phyloP scores from a whole-genome alignment of 2,113 vertebrate species.

The Xiphorhynchus elegans region DNA sequence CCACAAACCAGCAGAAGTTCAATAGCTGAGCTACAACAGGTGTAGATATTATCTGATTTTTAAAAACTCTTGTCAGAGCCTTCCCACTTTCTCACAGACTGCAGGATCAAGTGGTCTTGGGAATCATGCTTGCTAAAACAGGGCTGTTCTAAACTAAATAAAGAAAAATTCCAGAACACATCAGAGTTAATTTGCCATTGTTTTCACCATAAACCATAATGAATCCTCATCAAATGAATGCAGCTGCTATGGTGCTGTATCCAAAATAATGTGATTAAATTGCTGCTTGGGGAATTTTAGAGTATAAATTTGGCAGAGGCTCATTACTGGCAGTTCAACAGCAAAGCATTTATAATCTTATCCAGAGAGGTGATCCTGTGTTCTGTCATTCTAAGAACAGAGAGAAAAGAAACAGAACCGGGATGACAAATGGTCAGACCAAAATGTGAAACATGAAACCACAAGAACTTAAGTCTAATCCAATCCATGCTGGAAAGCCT shows the following conservation, averaged over 20 bases:
- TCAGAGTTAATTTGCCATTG: constrained; percentile 56
- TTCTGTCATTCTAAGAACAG: constrained; percentile 45
- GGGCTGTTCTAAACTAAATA: not conserved
- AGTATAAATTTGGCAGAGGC: constrained; percentile 55
- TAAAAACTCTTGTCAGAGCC: not conserved
- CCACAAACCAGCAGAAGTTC: not conserved
- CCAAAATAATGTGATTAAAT: constrained; percentile 66
- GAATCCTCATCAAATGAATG: constrained; percentile 52
- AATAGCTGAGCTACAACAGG: constrained; percentile 27
- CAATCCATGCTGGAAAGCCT: constrained; percentile 12
- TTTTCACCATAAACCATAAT: constrained; percentile 48
- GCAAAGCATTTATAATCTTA: constrained; percentile 14
- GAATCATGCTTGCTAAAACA: not conserved
- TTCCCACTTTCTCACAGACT: constrained; percentile 30
- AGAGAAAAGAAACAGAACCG: constrained; percentile 50
- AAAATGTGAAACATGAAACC: constrained; percentile 59
- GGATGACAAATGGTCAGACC: constrained; percentile 32
- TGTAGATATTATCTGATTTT: constrained; percentile 1
- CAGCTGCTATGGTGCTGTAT: constrained; percentile 58
- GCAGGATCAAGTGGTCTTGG: not conserved
- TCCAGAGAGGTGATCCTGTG: constrained; percentile 42
- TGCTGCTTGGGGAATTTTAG: constrained; percentile 55
- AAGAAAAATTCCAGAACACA: constrained; percentile 53
- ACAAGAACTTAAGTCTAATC: constrained; percentile 1
- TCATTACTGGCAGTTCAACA: constrained; percentile 15